Evolutionary conservation across 2,888 invertebrate genomes (phyloP).

Genomic region (Conchocele bisecta): DNA sequence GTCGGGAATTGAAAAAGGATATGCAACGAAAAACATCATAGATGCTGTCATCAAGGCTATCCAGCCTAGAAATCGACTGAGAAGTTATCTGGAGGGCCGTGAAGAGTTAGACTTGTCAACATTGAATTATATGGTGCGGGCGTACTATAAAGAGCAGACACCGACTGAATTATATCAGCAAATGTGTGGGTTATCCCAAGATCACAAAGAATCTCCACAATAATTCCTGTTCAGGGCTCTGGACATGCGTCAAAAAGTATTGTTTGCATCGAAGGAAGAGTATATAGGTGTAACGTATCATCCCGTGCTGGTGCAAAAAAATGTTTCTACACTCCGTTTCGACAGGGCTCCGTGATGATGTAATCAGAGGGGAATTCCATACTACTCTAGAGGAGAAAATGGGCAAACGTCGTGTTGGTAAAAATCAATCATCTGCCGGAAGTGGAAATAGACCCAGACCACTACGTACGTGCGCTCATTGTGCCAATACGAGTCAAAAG

Average conservation of each 20-base stretch:
- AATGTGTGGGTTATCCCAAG: slow-evolving; percentile 5
- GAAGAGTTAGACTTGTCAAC: not conserved
- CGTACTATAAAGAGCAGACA: slow-evolving; percentile 24
- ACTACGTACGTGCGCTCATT: not conserved
- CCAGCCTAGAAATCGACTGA: not conserved
- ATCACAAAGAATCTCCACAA: not conserved
- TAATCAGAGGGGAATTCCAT: not conserved
- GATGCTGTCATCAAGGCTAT: slow-evolving; percentile 22
- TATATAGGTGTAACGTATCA: not conserved
- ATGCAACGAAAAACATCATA: slow-evolving; percentile 9
- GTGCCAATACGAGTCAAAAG: not conserved
- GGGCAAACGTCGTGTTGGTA: no score
- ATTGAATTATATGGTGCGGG: slow-evolving; percentile 1
- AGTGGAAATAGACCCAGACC: not conserved
- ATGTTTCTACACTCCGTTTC: slow-evolving; percentile 5
- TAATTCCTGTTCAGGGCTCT: slow-evolving; percentile 21
- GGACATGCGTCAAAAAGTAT: slow-evolving; percentile 6
- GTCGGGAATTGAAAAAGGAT: not conserved
- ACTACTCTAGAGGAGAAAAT: no score
- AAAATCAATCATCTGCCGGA: no score
- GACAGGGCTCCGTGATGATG: slow-evolving; percentile 19
- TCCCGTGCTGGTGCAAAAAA: not conserved
- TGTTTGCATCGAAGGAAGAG: slow-evolving; percentile 17
- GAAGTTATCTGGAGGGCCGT: slow-evolving; percentile 33
- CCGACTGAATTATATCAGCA: slow-evolving; percentile 26